These are phyloP conservation scores for Scatophagus argus DNA, from an alignment of 2,113 vertebrate species.

Conservation along the genomic window DNA sequence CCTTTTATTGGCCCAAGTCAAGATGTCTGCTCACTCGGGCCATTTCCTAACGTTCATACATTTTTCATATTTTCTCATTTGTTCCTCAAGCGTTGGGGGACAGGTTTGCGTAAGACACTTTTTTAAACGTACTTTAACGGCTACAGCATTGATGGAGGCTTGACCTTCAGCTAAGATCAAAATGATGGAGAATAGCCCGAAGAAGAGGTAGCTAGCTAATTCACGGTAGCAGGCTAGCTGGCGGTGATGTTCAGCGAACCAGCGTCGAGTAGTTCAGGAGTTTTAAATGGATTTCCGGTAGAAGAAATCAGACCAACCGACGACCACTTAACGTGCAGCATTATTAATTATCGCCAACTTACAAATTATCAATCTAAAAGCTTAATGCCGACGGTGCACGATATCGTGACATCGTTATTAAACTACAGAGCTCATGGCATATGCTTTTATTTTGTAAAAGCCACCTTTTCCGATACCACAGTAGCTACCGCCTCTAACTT, in stretches of 20 bases:
- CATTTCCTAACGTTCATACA: slow-evolving; percentile 60
- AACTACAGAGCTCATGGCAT: fast-evolving
- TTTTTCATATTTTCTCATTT: slow-evolving; percentile 39
- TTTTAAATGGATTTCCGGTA: slow-evolving; percentile 58
- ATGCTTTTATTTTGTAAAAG: slow-evolving; percentile 18
- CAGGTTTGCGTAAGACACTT: not conserved
- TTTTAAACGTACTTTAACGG: not conserved
- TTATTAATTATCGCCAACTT: not conserved
- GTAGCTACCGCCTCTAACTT: slow-evolving; percentile 27
- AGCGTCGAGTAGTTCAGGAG: not conserved
- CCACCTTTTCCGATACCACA: slow-evolving; percentile 8
- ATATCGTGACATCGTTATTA: fast-evolving
- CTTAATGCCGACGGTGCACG: fast-evolving
- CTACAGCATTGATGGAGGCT: not conserved
- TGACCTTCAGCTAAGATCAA: slow-evolving; percentile 70
- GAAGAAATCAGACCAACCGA: not conserved
- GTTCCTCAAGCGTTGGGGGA: not conserved
- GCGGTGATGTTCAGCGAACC: slow-evolving; percentile 9
- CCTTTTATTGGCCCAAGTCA: slow-evolving; percentile 70
- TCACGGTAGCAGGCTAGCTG: slow-evolving; percentile 60
- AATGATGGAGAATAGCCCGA: slow-evolving; percentile 68
- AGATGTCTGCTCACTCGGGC: slow-evolving; percentile 81
- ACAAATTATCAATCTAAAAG: no score
- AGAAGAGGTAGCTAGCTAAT: slow-evolving; percentile 63
- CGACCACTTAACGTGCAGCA: not conserved